Evolutionary conservation across 1,140 invertebrate genomes (phyloP).

Genomic region (Drosophila tropicalis): DNA sequence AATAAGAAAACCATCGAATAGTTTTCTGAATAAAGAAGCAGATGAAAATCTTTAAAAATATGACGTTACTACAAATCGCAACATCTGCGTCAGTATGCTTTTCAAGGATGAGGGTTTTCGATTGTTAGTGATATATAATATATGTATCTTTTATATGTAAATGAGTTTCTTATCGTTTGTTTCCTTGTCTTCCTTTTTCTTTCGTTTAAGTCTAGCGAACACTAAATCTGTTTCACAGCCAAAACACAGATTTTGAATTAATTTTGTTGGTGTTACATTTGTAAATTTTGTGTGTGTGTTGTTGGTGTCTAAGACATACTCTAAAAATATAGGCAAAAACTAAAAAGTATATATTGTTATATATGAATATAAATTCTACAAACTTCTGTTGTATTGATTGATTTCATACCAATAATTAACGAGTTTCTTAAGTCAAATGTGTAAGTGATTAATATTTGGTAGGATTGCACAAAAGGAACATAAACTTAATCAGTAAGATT

Average conservation of each 20-base stretch:
- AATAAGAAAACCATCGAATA: too few species aligned
- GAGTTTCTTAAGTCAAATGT: not conserved
- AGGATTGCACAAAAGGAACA: conserved; percentile 3
- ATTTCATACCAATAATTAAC: not conserved
- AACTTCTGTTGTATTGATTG: not conserved
- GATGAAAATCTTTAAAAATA: not conserved
- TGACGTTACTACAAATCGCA: not conserved
- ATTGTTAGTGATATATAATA: conserved; percentile 25
- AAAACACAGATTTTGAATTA: conserved; percentile 78
- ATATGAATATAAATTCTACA: not conserved
- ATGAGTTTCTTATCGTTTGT: not conserved
- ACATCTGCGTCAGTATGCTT: conserved; percentile 22
- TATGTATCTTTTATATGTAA: conserved; percentile 31
- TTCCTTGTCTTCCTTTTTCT: conserved; percentile 12
- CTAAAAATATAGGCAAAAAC: not conserved
- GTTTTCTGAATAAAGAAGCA: not conserved
- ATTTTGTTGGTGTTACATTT: conserved; percentile 23
- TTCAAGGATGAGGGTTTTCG: conserved; percentile 6
- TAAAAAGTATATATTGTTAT: not conserved
- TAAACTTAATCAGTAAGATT: not conserved
- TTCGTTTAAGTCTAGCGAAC: conserved; percentile 59
- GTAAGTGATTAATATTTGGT: conserved; percentile 3
- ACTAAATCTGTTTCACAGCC: conserved; percentile 83
- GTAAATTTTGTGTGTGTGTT: conserved; percentile 11
- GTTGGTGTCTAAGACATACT: conserved; percentile 51